A percentile compares a stretch with the other conserved stretches of the same genome.
These are phyloP conservation scores for Quadroppia sp. DNA, from an alignment of 2,888 invertebrate genomes.

Conservation along the genomic window DNA sequence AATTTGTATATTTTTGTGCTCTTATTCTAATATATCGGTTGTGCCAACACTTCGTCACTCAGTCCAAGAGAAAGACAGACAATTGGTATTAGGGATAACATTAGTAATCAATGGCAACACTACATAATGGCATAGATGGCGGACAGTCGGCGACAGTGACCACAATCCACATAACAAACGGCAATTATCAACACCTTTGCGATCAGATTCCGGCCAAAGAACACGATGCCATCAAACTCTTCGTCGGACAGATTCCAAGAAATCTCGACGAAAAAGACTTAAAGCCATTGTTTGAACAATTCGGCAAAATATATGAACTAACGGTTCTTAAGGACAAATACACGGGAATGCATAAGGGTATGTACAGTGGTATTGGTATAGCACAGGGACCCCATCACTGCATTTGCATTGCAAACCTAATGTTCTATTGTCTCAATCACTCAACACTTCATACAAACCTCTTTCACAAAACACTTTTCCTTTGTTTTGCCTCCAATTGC, in stretches of 20 bases:
- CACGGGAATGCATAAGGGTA: conserved; percentile 93
- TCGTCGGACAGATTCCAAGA: conserved; percentile 87
- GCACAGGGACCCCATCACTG: no score
- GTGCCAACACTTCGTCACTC: conserved; percentile 12
- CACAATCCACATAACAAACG: conserved; percentile 14
- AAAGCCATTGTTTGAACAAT: conserved; percentile 84
- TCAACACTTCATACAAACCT: no score
- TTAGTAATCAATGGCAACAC: conserved; percentile 29
- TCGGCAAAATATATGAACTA: conserved; percentile 88
- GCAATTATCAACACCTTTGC: background rate
- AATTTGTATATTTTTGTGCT: conserved; percentile 12
- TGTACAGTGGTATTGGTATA: no score
- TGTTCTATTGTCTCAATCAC: no score
- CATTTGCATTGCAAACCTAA: no score
- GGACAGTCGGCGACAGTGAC: conserved; percentile 32
- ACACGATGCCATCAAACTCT: conserved; percentile 64
- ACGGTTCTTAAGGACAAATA: conserved; percentile 90
- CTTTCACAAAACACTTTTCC: no score
- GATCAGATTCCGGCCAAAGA: conserved; percentile 42
- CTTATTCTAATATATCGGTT: background rate
- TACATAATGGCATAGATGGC: conserved; percentile 22
- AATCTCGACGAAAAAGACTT: conserved; percentile 82
- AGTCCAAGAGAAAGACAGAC: background rate
- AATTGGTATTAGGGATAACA: conserved; percentile 4
- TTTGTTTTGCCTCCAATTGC: no score